Conservation (phyloP, 2,797 vertebrate genomes). For the Moxostoma hubbsi region DNA sequence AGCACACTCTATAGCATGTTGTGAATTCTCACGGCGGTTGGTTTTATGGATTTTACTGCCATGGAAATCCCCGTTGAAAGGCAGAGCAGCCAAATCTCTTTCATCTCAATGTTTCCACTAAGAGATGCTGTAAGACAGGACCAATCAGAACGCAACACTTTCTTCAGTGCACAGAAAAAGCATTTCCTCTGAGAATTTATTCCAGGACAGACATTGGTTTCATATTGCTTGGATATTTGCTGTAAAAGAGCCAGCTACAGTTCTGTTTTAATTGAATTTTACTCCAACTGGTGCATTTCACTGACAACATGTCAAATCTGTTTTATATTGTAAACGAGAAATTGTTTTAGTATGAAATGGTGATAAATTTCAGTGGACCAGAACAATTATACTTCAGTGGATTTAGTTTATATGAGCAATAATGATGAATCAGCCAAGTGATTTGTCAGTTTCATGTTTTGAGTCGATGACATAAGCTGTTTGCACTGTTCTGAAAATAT, state of each 20-base stretch:
- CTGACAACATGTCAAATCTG: constrained; percentile 31
- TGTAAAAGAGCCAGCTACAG: constrained; percentile 27
- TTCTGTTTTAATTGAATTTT: constrained; percentile 34
- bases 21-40: constrained; percentile 7
- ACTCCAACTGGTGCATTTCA: constrained; percentile 18
- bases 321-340: constrained; percentile 18
- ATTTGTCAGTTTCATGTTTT: constrained; percentile 24
- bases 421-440: constrained; percentile 17
- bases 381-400: constrained; percentile 11
- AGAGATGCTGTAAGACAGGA: constrained; percentile 1
- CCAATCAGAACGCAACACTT: constrained; percentile 1
- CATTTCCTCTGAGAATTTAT: constrained; percentile 7
- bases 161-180: constrained; percentile 2
- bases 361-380: constrained; percentile 29
- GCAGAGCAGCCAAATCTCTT: constrained; percentile 16
- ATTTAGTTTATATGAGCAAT: constrained; percentile 29
- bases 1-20: background rate
- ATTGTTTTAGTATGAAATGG: constrained; percentile 30
- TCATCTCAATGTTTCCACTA: constrained; percentile 21
- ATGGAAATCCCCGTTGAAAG: constrained; percentile 36
- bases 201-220: constrained; percentile 46
- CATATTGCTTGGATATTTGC: constrained; percentile 38
- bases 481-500: constrained; percentile 4
- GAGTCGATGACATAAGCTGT: constrained; percentile 9
- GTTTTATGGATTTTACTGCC: constrained; percentile 20